These are phyloP conservation scores for Elachura formosa DNA, from an alignment of 2,113 vertebrate species.

Conservation along the genomic window DNA sequence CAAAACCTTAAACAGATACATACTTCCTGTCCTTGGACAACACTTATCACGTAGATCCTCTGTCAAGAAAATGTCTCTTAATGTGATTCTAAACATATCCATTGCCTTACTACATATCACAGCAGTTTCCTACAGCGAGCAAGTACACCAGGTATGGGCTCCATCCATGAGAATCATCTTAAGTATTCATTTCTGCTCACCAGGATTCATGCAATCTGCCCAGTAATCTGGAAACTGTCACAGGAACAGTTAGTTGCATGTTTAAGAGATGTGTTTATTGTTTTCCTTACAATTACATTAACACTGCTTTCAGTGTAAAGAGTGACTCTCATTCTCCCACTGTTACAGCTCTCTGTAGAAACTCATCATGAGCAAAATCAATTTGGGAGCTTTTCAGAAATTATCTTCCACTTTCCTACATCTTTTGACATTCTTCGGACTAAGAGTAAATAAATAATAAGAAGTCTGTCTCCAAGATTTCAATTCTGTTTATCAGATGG, in stretches of 20 bases:
- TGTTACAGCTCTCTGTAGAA: not conserved
- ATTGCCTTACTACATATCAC: not conserved
- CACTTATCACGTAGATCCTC: not conserved
- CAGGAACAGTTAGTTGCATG: not conserved
- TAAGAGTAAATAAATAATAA: not conserved
- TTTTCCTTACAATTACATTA: not conserved
- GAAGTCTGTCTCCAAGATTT: not conserved
- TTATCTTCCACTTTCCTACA: not conserved
- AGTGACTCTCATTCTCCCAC: not conserved
- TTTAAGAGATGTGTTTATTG: not conserved
- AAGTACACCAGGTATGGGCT: not conserved
- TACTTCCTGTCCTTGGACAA: not conserved
- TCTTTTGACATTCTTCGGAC: not conserved
- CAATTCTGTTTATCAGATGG: not conserved
- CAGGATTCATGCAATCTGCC: not conserved
- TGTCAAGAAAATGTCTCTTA: not conserved
- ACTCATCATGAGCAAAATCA: not conserved
- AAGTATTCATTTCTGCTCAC: not conserved
- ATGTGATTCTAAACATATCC: not conserved
- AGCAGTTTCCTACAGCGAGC: rapidly evolving
- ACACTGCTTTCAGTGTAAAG: not conserved
- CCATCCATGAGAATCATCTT: not conserved
- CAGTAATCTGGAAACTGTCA: not conserved
- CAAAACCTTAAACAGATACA: not conserved
- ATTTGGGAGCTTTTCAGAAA: not conserved